Base-by-base conservation (phyloP, 1,140 invertebrate genomes). In the Drosophila elegans region DNA sequence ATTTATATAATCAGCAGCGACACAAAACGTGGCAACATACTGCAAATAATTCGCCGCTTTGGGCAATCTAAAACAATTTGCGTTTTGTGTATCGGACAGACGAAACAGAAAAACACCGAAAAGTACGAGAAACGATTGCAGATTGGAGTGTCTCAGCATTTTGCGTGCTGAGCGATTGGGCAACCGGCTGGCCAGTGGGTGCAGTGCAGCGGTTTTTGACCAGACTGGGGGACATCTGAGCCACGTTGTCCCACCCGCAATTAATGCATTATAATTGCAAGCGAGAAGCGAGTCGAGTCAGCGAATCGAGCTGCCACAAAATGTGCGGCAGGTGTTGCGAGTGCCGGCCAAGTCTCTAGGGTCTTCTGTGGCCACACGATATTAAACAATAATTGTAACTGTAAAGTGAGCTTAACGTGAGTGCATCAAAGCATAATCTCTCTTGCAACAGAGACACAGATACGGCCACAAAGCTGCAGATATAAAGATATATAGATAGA, bases 321-420 rank as follows among this genome's bases (percentile, higher is more conserved):
- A 51, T 56, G 52, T 56, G 62, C 80, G 61, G 55, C 76, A 88
- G 88, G 84, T 86, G 83, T 86, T 86, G 83, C 83, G 46, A 88
- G 83, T 89, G 72, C 69, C 59, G 85, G 59, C 42, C 44, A 49
- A 48, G 64, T 86, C 71, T 73, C 46, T 78, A 61, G 74, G 62
- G 78, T 86, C 68, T 75, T 76, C 77, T 41, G 56, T 52, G 79
- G 59, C 74, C 57, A 81, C 80, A 76, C 78, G 84, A 89, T 89
- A 89, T 90, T 89, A 89, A 89, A 89, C 84, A 89, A 89, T 89
- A 89, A 89, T 89, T 89, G 84, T 89, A 89, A 89, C 84, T 89
- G 84, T 89, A 89, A 89, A 89, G 85, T 89, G 84, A 89, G 84
- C 84, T 89, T 89, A 89, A 89, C 84, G 84, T 89, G 84, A 89